Percentiles rank a stretch among this genome's conserved stretches.
phyloP scores from a whole-genome alignment of 2,113 vertebrate species.

The Carassius auratus region DNA sequence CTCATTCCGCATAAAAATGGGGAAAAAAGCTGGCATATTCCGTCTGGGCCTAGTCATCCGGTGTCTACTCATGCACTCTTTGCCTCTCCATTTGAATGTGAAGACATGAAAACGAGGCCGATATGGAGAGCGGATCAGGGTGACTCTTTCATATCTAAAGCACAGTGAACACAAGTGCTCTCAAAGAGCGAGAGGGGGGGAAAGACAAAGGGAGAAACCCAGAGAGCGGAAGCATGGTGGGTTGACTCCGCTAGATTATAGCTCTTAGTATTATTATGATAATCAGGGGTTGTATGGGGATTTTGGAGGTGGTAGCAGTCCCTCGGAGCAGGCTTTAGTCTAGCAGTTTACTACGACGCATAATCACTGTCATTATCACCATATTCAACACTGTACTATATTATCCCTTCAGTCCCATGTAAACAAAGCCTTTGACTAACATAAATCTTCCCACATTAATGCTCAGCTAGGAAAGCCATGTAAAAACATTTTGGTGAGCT shows the following conservation, averaged over 20 bases:
- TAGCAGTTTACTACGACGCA: slow-evolving; percentile 65
- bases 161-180: slow-evolving; percentile 38
- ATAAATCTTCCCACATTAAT: slow-evolving; percentile 70
- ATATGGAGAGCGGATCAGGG: slow-evolving; percentile 1
- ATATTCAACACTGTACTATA: slow-evolving; percentile 70
- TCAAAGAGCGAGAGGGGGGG: slow-evolving; percentile 45
- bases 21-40: slow-evolving; percentile 19
- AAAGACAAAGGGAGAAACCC: slow-evolving; percentile 35
- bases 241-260: slow-evolving; percentile 67
- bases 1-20: not conserved
- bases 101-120: slow-evolving; percentile 14
- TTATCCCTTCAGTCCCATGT: slow-evolving; percentile 77
- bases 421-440: slow-evolving; percentile 81
- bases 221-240: slow-evolving; percentile 18
- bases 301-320: slow-evolving; percentile 66
- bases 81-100: slow-evolving; percentile 13
- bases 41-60: slow-evolving; percentile 16
- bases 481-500: slow-evolving; percentile 68
- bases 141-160: slow-evolving; percentile 14
- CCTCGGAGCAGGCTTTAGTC: slow-evolving; percentile 63
- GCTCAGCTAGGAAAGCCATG: slow-evolving; percentile 69
- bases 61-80: slow-evolving; percentile 5
- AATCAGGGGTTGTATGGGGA: slow-evolving; percentile 74
- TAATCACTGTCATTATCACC: slow-evolving; percentile 79
- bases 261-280: slow-evolving; percentile 74